phyloP scores from a whole-genome alignment of 2,888 invertebrate species.

The Stenolophus ochropezus region DNA sequence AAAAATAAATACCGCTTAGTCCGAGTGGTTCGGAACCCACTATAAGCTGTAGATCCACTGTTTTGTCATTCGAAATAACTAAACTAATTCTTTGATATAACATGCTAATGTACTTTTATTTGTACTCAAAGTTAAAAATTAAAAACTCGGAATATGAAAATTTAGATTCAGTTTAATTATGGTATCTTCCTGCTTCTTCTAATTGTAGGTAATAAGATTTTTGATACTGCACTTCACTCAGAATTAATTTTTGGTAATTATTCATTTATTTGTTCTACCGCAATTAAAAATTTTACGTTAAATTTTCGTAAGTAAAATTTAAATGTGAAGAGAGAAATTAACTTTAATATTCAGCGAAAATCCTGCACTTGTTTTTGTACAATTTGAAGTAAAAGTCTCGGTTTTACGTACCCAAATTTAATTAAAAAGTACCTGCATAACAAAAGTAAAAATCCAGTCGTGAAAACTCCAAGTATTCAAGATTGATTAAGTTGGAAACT shows the following conservation, averaged over 20 bases:
- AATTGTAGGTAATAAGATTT: too few relatives aligned
- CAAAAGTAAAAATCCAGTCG: slow-evolving; percentile 20
- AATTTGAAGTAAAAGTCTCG: neutral
- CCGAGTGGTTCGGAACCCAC: too few relatives aligned
- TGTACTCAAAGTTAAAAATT: too few relatives aligned
- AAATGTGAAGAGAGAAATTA: neutral
- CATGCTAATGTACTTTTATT: too few relatives aligned
- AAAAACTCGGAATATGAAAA: too few relatives aligned
- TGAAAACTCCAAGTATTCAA: slow-evolving; percentile 20
- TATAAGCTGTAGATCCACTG: too few relatives aligned
- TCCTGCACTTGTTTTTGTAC: neutral
- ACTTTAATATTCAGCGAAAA: neutral
- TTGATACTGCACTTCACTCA: too few relatives aligned
- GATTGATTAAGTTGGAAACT: slow-evolving; percentile 2
- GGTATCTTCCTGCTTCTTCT: too few relatives aligned
- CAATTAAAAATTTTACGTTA: neutral
- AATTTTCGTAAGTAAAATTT: neutral
- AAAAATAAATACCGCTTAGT: too few relatives aligned
- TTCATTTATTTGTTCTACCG: neutral
- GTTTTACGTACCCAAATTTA: slow-evolving; percentile 5
- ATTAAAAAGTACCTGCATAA: slow-evolving; percentile 31
- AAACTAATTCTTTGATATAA: too few relatives aligned
- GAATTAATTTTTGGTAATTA: neutral
- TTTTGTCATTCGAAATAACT: too few relatives aligned
- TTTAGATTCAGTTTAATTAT: too few relatives aligned